A percentile compares a stretch with the other conserved stretches of the same genome.
Evolutionary conservation across 2,113 vertebrate species (phyloP).

Genomic region (Sylvia atricapilla): DNA sequence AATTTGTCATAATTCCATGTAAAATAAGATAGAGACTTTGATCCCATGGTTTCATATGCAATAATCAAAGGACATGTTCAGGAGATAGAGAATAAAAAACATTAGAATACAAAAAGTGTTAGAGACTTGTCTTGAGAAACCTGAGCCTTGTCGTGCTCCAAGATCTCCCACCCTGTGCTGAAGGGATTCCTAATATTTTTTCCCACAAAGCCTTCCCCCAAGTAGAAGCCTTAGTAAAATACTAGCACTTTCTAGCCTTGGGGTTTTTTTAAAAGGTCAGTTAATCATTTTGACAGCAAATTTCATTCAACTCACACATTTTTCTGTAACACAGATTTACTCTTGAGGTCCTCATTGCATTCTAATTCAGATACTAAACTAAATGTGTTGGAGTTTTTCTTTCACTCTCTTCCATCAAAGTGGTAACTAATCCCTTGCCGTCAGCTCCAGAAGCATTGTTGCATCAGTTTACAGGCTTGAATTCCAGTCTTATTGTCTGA

Average conservation of each 20-base stretch:
- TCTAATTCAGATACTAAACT: not conserved
- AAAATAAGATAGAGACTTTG: not conserved
- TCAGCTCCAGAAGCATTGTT: not conserved
- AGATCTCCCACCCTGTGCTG: not conserved
- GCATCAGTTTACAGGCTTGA: slow-evolving; percentile 4
- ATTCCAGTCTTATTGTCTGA: not conserved
- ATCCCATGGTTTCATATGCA: accelerated
- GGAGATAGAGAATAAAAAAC: accelerated
- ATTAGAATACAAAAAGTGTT: not conserved
- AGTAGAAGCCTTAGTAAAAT: not conserved
- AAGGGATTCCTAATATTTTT: not conserved
- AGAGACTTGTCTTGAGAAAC: not conserved
- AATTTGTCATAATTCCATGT: not conserved
- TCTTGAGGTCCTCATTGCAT: not conserved
- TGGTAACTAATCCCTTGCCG: not conserved
- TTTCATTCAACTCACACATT: not conserved
- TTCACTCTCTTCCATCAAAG: not conserved
- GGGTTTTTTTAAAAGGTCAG: not conserved
- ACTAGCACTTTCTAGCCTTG: not conserved
- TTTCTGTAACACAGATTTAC: not conserved
- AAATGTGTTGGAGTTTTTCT: not conserved
- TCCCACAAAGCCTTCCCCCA: not conserved
- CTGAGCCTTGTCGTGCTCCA: not conserved
- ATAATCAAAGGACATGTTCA: not conserved
- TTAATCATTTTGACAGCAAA: not conserved